Percentiles rank a stretch among this genome's conserved stretches.
Conservation (phyloP, 1,140 invertebrate species). For the Drosophila kurseongensis region DNA sequence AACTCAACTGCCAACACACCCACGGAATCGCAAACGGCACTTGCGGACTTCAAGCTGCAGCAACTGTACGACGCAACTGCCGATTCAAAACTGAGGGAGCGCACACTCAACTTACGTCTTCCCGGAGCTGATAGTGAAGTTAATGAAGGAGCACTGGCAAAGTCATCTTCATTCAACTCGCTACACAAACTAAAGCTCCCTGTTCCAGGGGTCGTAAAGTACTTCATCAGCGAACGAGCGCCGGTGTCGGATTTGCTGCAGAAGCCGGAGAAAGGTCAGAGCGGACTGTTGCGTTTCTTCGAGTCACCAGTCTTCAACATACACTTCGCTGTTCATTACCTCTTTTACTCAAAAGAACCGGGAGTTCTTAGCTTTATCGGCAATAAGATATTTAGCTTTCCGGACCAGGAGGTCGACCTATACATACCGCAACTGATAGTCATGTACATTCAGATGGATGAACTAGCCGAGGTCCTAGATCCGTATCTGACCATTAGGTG, state of each 20-base stretch:
- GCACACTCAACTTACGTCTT: conserved; percentile 69
- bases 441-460: conserved; percentile 99
- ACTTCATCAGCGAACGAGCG: conserved; percentile 78
- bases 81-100: conserved; percentile 55
- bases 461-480: conserved; percentile 96
- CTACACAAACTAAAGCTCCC: conserved; percentile 79
- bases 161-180: conserved; percentile 75
- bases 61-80: background rate
- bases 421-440: conserved; percentile 98
- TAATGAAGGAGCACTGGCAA: conserved; percentile 43
- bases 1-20: conserved; percentile 45
- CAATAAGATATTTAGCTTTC: conserved; percentile 98
- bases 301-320: conserved; percentile 99
- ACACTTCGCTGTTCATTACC: conserved; percentile 98
- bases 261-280: conserved; percentile 84
- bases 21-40: conserved; percentile 5
- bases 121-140: conserved; percentile 53
- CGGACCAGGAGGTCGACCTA: conserved; percentile 96
- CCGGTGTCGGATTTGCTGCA: conserved; percentile 36
- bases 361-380: conserved; percentile 98
- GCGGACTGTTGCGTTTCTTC: conserved; percentile 93
- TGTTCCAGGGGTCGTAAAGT: conserved; percentile 82
- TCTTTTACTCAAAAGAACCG: conserved; percentile 99
- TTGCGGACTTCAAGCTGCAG: conserved; percentile 1
- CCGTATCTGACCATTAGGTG: conserved; percentile 98